phyloP scores from a whole-genome alignment of 2,797 vertebrate genomes.

The Tamandua tetradactyla region DNA sequence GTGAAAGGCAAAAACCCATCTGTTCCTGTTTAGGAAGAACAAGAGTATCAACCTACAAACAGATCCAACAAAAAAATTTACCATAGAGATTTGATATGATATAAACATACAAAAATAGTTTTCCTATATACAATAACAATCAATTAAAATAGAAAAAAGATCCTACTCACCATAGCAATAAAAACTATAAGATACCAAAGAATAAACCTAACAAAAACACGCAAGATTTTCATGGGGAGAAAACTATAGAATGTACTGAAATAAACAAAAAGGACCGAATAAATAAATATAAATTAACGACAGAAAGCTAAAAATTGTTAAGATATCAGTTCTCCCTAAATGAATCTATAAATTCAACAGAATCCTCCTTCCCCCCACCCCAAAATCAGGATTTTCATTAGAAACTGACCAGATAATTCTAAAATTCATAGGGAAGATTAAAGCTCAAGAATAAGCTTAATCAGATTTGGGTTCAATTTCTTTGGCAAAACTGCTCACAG shows the following conservation, averaged over 20 bases:
- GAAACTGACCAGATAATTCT: neutral
- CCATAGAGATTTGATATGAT: neutral
- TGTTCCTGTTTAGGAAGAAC: neutral
- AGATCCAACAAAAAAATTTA: neutral
- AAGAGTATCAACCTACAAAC: neutral
- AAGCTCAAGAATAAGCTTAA: neutral
- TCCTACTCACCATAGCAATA: neutral
- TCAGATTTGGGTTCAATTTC: neutral
- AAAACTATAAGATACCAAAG: neutral
- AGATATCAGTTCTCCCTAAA: neutral
- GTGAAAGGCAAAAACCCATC: neutral
- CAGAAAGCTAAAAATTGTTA: neutral
- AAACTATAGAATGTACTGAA: neutral
- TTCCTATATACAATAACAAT: slow-evolving; percentile 1
- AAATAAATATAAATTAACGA: slow-evolving; percentile 5
- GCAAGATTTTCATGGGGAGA: neutral
- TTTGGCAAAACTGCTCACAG: neutral
- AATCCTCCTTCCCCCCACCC: neutral
- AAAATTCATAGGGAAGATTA: neutral
- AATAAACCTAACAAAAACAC: neutral
- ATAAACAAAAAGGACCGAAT: neutral
- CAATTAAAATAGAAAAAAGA: slow-evolving; percentile 5
- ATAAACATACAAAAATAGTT: neutral
- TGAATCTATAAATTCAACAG: neutral
- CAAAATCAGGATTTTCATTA: slow-evolving; percentile 8